Percentiles rank a stretch among this genome's conserved stretches.
These are phyloP conservation scores for Limonius californicus DNA, from an alignment of 1,140 invertebrate genomes.

Conservation along the genomic window DNA sequence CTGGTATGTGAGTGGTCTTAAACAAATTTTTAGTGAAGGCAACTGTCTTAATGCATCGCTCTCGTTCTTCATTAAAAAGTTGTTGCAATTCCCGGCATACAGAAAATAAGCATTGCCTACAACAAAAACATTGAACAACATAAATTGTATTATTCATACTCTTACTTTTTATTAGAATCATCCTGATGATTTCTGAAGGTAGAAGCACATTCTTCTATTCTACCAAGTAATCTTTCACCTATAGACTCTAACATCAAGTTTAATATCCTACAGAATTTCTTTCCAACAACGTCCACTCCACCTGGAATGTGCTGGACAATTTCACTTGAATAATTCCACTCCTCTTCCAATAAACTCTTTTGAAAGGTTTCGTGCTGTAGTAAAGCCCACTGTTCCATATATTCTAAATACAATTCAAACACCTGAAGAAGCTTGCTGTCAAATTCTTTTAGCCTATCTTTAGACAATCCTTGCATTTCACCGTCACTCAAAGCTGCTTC, in stretches of 20 bases:
- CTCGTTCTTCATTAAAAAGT: slow-evolving; percentile 74
- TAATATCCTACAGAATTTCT: slow-evolving; percentile 62
- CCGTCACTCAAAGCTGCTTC: slow-evolving; percentile 57
- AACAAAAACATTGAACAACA: slow-evolving; percentile 16
- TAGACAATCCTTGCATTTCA: slow-evolving; percentile 49
- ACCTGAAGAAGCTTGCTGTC: slow-evolving; percentile 74
- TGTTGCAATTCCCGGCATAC: slow-evolving; percentile 74
- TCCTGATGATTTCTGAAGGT: slow-evolving; percentile 31
- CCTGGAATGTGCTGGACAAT: slow-evolving; percentile 66
- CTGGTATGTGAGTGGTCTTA: not conserved
- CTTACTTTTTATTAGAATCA: slow-evolving; percentile 39
- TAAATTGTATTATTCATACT: not conserved
- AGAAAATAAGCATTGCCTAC: slow-evolving; percentile 59
- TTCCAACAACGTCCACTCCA: slow-evolving; percentile 62
- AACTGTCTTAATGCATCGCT: slow-evolving; percentile 72
- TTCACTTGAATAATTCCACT: slow-evolving; percentile 72
- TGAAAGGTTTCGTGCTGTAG: slow-evolving; percentile 65
- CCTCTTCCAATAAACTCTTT: slow-evolving; percentile 75
- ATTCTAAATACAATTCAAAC: slow-evolving; percentile 66
- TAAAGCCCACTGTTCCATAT: slow-evolving; percentile 69
- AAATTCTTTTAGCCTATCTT: slow-evolving; percentile 64
- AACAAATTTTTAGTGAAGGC: slow-evolving; percentile 65
- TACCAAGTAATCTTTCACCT: slow-evolving; percentile 50
- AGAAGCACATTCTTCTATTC: slow-evolving; percentile 48
- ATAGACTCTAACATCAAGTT: slow-evolving; percentile 52